phyloP scores from a whole-genome alignment of 2,113 vertebrate species.

The Tiliqua scincoides region DNA sequence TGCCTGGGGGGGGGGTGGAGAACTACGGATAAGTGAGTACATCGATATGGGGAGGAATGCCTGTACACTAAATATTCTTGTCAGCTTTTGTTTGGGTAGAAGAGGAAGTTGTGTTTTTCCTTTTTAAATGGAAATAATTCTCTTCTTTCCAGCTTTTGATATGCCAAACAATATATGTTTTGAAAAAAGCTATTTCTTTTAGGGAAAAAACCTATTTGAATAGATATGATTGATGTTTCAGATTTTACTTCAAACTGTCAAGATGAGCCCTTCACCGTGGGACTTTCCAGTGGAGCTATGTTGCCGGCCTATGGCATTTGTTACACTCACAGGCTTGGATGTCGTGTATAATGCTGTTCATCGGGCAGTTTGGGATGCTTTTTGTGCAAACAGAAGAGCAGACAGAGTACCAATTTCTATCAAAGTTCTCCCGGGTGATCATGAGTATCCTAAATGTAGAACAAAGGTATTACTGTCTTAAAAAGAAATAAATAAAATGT shows the following conservation, averaged over 20 bases:
- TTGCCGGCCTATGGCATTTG: slow-evolving; percentile 97
- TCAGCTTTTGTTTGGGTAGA: neutral
- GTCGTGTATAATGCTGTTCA: slow-evolving; percentile 95
- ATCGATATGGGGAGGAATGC: too few species aligned
- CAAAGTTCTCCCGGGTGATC: slow-evolving; percentile 95
- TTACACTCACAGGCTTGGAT: slow-evolving; percentile 93
- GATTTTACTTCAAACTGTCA: neutral
- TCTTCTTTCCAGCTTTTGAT: neutral
- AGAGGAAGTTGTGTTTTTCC: too few species aligned
- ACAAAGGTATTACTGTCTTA: slow-evolving; percentile 83
- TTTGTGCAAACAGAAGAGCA: slow-evolving; percentile 94
- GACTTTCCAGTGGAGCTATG: slow-evolving; percentile 97
- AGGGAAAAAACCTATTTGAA: neutral
- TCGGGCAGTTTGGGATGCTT: slow-evolving; percentile 96
- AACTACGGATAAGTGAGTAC: too few species aligned
- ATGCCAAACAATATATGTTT: neutral
- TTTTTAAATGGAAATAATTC: neutral
- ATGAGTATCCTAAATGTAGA: slow-evolving; percentile 97
- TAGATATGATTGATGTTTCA: slow-evolving; percentile 43
- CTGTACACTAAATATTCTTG: neutral
- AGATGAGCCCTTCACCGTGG: slow-evolving; percentile 89
- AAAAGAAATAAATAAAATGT: neutral
- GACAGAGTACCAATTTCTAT: slow-evolving; percentile 98
- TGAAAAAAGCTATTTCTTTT: too few species aligned
- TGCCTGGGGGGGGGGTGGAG: too few species aligned